phyloP scores from a whole-genome alignment of 1,140 invertebrate genomes.

The Leptinotarsa texana region DNA sequence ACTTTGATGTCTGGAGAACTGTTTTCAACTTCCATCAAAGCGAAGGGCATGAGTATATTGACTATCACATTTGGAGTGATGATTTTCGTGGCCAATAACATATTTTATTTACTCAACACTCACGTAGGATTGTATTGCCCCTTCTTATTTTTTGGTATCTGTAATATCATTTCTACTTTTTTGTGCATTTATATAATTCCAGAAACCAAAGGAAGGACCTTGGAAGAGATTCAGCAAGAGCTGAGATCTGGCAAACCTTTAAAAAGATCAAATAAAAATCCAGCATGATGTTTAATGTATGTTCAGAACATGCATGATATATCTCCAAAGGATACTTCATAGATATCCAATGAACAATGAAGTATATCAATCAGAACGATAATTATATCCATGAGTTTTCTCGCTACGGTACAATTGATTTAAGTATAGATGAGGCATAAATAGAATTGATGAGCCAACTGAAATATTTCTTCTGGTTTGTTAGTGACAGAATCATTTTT shows the following conservation, averaged over 20 bases:
- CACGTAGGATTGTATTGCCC: constrained; percentile 69
- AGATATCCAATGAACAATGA: too few relatives aligned
- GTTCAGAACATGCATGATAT: too few relatives aligned
- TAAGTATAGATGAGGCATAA: too few relatives aligned
- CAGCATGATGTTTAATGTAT: too few relatives aligned
- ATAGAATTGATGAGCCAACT: too few relatives aligned
- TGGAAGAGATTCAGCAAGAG: constrained; percentile 37
- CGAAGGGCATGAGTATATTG: constrained; percentile 42
- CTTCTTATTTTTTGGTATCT: constrained; percentile 73
- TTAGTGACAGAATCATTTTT: too few relatives aligned
- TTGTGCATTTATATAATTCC: constrained; percentile 24
- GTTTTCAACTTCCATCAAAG: constrained; percentile 49
- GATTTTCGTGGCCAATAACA: constrained; percentile 51
- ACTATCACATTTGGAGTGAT: constrained; percentile 36
- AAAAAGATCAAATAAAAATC: too few relatives aligned
- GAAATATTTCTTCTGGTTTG: too few relatives aligned
- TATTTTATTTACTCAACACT: constrained; percentile 51
- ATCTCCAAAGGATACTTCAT: too few relatives aligned
- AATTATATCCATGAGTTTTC: too few relatives aligned
- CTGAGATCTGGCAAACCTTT: constrained; percentile 2
- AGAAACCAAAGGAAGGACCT: constrained; percentile 37
- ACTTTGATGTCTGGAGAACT: constrained; percentile 48
- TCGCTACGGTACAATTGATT: too few relatives aligned
- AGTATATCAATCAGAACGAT: too few relatives aligned
- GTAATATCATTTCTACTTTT: constrained; percentile 18